Conservation (phyloP, 1,140 invertebrate species). For the Drosophila kohkoa region DNA sequence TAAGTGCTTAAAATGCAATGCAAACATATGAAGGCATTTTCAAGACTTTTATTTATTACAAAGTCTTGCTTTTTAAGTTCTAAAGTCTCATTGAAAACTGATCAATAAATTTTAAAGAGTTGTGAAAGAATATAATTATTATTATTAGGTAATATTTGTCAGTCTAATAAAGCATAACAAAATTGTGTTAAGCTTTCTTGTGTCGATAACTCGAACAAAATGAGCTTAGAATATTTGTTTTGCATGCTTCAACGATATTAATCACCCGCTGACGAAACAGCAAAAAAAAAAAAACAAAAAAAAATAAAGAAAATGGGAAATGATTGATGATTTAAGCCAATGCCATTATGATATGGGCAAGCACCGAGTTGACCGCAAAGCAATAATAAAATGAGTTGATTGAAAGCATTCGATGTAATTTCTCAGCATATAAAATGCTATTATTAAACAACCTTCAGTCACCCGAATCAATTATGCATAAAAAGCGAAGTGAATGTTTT, state of each 20-base stretch:
- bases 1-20: no score
- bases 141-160: no score
- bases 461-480: conserved; percentile 38
- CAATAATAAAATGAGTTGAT: conserved; percentile 11
- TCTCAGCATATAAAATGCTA: background rate
- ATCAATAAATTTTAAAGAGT: no score
- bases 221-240: background rate
- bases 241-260: background rate
- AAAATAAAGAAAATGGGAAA: background rate
- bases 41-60: no score
- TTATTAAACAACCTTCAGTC: conserved; percentile 19
- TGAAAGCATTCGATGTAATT: conserved; percentile 16
- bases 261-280: background rate
- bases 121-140: no score
- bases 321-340: conserved; percentile 15
- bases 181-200: background rate
- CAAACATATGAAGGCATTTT: no score
- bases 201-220: background rate
- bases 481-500: conserved; percentile 21
- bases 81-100: no score
- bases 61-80: no score
- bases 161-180: background rate
- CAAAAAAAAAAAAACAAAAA: no score
- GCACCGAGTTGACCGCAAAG: background rate
- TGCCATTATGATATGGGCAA: conserved; percentile 12